Percentiles rank a stretch among this genome's conserved stretches.
phyloP scores from a whole-genome alignment of 2,113 vertebrate species.

The Anoplopoma fimbria region DNA sequence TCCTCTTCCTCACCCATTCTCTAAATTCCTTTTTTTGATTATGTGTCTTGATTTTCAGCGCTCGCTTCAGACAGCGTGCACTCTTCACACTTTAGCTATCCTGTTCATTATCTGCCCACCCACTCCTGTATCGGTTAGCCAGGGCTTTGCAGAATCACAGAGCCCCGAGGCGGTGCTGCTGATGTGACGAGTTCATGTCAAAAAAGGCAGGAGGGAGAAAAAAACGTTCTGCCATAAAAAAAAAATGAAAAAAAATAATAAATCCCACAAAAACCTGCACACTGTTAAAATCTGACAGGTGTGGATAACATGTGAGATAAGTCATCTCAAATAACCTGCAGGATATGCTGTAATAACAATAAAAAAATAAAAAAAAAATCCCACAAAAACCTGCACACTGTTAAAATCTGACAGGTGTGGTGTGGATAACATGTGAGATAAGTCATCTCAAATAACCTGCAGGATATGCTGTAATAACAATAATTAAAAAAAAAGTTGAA shows the following conservation, averaged over 20 bases:
- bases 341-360: not conserved
- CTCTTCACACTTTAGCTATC: conserved; percentile 5
- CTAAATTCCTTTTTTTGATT: not conserved
- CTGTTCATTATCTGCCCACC: conserved; percentile 53
- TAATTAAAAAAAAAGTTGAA: not conserved
- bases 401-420: not conserved
- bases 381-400: not conserved
- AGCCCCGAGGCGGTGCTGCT: conserved; percentile 22
- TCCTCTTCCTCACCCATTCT: not conserved
- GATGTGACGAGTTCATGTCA: conserved; percentile 35
- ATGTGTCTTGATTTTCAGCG: not conserved
- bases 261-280: not conserved
- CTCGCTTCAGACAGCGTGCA: not conserved
- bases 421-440: not conserved
- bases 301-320: not conserved
- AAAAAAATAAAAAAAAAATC: not conserved
- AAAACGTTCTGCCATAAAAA: not conserved
- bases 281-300: not conserved
- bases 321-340: not conserved
- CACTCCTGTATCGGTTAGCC: conserved; percentile 29
- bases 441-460: not conserved
- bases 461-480: not conserved
- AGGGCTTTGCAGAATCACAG: conserved; percentile 33
- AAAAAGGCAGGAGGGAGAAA: conserved; percentile 12
- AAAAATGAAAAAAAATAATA: not conserved